Evolutionary conservation across 2,113 vertebrate genomes (phyloP).

Genomic region (human (Homo sapiens)): GRCh38 chr20:57446001-57446500

Average conservation of each 20-base stretch:
- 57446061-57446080: background rate
- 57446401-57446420: background rate
- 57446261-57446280: background rate
- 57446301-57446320: background rate
- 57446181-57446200: no score
- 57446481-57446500: background rate
- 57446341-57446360: background rate
- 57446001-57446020: background rate
- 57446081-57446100: background rate
- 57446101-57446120: background rate
- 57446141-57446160: background rate
- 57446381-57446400: background rate
- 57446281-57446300: background rate
- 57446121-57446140: background rate
- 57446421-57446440: fast-evolving
- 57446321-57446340: no score
- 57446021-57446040: background rate
- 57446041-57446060: background rate
- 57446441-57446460: no score
- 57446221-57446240: fast-evolving
- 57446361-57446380: background rate
- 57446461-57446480: background rate
- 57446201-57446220: fast-evolving
- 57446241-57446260: background rate
- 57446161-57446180: background rate